Conservation (phyloP, 2,113 vertebrate genomes). For the Ophiodon elongatus region DNA sequence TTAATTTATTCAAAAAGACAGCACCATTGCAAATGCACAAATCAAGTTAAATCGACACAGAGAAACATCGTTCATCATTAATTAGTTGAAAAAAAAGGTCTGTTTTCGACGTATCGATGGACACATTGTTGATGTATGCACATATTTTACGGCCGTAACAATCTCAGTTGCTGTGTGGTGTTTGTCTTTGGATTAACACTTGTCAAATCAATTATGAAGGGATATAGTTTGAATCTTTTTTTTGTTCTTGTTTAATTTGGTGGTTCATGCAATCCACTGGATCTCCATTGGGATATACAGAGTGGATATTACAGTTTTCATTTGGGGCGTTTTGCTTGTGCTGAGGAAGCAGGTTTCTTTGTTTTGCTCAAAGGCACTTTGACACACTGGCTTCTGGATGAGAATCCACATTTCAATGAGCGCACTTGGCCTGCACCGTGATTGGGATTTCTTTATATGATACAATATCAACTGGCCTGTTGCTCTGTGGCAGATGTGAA, state of each 20-base stretch:
- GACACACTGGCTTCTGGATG: neutral
- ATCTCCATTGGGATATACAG: neutral
- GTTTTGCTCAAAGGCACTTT: constrained; percentile 30
- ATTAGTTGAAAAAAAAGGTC: neutral
- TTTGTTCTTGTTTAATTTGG: neutral
- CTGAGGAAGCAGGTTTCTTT: constrained; percentile 12
- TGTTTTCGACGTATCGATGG: neutral
- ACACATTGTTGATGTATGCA: neutral
- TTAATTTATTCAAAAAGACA: neutral
- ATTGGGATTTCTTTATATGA: neutral
- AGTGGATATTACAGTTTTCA: neutral
- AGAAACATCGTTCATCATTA: neutral
- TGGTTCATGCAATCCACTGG: neutral
- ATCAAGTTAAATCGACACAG: neutral
- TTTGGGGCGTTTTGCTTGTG: neutral
- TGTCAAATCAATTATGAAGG: neutral
- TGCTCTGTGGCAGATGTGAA: neutral
- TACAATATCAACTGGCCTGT: neutral
- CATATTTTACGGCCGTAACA: neutral
- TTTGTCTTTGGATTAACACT: neutral
- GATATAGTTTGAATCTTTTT: neutral
- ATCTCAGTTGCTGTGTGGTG: neutral
- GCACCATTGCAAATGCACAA: constrained; percentile 4
- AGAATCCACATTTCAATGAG: no score
- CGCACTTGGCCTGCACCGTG: neutral